phyloP scores from a whole-genome alignment of 2,113 vertebrate species.

The Phoenicopterus ruber region DNA sequence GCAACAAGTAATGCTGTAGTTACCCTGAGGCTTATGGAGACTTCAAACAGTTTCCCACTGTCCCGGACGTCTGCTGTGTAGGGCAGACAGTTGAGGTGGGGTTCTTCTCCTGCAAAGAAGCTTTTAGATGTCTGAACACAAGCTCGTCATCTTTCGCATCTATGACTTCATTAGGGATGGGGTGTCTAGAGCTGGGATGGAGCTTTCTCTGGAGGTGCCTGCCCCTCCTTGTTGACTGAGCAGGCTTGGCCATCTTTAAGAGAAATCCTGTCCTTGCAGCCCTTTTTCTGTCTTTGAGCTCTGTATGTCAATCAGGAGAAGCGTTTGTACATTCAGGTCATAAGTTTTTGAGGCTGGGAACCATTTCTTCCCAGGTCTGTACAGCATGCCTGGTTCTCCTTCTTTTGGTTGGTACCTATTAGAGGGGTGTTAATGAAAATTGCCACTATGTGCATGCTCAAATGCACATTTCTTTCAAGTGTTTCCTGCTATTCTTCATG shows the following conservation, averaged over 20 bases:
- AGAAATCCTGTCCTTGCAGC: background rate
- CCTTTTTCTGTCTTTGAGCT: background rate
- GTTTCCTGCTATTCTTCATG: background rate
- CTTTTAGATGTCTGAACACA: constrained; percentile 23
- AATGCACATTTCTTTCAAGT: background rate
- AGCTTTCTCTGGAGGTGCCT: background rate
- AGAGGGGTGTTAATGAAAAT: background rate
- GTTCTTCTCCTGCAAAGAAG: background rate
- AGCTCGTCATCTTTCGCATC: background rate
- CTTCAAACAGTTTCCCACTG: constrained; percentile 35
- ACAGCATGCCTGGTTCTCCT: background rate
- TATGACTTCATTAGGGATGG: background rate
- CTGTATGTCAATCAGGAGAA: background rate
- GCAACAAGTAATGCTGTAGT: background rate
- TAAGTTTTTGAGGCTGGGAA: background rate
- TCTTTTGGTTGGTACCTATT: background rate
- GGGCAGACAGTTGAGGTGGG: constrained; percentile 26
- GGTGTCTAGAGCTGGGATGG: background rate
- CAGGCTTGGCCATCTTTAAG: background rate
- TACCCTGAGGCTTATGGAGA: constrained; percentile 40
- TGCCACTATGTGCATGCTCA: background rate
- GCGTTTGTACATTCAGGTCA: background rate
- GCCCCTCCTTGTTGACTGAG: background rate
- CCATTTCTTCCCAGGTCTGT: background rate
- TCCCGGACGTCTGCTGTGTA: background rate